Evolutionary conservation across 2,888 invertebrate species (phyloP), one percentile per base, ranked within the genome.

Genomic region (Boloria selene): DNA sequence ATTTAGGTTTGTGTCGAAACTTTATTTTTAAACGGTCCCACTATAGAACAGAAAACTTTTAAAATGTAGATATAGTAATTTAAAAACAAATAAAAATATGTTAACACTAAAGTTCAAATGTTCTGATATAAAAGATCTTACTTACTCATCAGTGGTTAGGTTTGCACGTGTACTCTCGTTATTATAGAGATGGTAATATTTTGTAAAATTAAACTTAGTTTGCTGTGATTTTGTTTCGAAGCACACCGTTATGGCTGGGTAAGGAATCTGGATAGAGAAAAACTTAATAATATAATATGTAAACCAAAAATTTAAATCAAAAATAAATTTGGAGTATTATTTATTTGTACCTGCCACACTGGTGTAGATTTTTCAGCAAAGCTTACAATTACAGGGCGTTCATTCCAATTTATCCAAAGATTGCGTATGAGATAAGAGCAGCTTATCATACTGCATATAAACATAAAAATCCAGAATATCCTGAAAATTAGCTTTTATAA

Each of bases 361-460:
- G 94, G 94, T 10, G 95, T 96, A 0, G 95, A 94, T 66, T 94
- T 95, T 80, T 95, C 95, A 0, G 95, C 95, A 77, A 96, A 96
- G 77, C 95, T 95, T 14, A 96, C 95, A 74, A 96, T 95, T 0
- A 96, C 95, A 0, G 95, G 95, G 76, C 94, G 94, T 70, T 93
- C 93, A 67, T 94, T 93, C 95, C 95, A 96, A 81, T 95, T 96
- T 71, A 93, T 90, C 93, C 94, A 95, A 6, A 95, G 93, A 78
- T 95, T 93, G 67, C 90, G 86, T 45, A 95, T 95, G 6, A 95
- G 84, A 49, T 88, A 88, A 54, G 91, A 82, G 73, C 95, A 95
- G 17, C 94, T 88, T 60, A 94, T 90, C 4, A 95, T 93, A 50
- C 95, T 95, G 55, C 94, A 88, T 1, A 86, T 82, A 69, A 93